phyloP scores from a whole-genome alignment of 1,140 invertebrate genomes.

The Platyscapa corneri region DNA sequence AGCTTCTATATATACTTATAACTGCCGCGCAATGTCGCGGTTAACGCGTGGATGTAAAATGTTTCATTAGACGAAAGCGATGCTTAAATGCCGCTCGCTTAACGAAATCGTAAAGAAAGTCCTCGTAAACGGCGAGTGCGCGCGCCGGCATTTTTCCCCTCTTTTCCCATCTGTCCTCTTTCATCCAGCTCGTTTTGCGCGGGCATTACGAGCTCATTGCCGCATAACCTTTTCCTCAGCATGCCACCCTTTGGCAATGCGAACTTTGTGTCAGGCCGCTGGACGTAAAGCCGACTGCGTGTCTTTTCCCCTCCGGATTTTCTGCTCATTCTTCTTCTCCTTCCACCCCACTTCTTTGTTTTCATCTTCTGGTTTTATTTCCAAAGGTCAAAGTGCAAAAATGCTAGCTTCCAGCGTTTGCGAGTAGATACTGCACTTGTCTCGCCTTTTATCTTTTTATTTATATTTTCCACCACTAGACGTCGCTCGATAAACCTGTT shows the following conservation, averaged over 20 bases:
- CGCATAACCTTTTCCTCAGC: slow-evolving; percentile 34
- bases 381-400: not conserved
- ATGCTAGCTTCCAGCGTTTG: not conserved
- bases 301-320: slow-evolving; percentile 13
- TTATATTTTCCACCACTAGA: not conserved
- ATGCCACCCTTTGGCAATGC: not conserved
- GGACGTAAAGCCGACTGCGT: slow-evolving; percentile 36
- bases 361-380: not conserved
- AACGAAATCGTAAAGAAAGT: slow-evolving; percentile 56
- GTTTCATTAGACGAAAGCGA: slow-evolving; percentile 55
- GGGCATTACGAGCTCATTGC: slow-evolving; percentile 43
- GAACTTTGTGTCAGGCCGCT: slow-evolving; percentile 10
- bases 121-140: slow-evolving; percentile 41
- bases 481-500: not conserved
- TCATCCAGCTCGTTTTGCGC: slow-evolving; percentile 38
- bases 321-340: slow-evolving; percentile 15
- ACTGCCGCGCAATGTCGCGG: slow-evolving; percentile 43
- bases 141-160: slow-evolving; percentile 33
- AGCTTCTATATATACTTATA: slow-evolving; percentile 7
- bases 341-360: not conserved
- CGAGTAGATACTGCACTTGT: not conserved
- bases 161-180: slow-evolving; percentile 4
- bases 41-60: slow-evolving; percentile 56
- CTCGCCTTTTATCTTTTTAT: not conserved
- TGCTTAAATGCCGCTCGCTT: slow-evolving; percentile 48